phyloP scores from a whole-genome alignment of 92 coral and sea anemone species.

The Zoanthus sociatus region DNA sequence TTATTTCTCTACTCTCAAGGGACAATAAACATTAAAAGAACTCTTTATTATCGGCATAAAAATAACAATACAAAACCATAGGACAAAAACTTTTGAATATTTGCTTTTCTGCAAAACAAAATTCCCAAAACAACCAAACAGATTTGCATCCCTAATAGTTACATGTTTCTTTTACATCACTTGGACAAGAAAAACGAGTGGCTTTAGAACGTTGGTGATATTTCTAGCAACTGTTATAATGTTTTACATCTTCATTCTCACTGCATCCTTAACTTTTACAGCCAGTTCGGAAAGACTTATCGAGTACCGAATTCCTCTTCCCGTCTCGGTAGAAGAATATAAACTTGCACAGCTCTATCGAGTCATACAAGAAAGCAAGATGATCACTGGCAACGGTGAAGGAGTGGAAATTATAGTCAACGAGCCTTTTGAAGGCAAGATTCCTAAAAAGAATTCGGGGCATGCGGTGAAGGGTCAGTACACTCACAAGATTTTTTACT shows the following conservation, averaged over 20 bases:
- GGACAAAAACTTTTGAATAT: no score
- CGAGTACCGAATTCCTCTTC: slow-evolving; percentile 86
- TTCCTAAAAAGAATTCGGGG: not conserved
- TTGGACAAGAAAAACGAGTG: no score
- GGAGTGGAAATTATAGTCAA: slow-evolving; percentile 83
- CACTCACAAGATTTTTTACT: slow-evolving; percentile 84
- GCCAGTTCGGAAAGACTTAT: not conserved
- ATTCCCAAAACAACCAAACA: no score
- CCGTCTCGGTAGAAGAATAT: slow-evolving; percentile 91
- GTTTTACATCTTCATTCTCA: not conserved
- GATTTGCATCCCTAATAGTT: no score
- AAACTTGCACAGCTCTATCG: slow-evolving; percentile 89
- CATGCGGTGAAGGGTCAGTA: slow-evolving; percentile 62
- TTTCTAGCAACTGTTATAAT: not conserved
- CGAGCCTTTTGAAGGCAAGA: slow-evolving; percentile 54
- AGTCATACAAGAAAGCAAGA: slow-evolving; percentile 94
- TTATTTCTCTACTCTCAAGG: no score
- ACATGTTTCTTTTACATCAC: no score
- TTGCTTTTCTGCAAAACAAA: no score
- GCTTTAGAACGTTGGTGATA: not conserved
- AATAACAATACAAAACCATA: no score
- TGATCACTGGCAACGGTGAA: slow-evolving; percentile 96
- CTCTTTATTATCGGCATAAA: no score
- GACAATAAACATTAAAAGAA: no score
- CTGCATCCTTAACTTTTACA: not conserved